Percentiles rank a stretch among this genome's conserved stretches.
phyloP scores from a whole-genome alignment of 1,140 invertebrate genomes.

The Eumaeus atala region DNA sequence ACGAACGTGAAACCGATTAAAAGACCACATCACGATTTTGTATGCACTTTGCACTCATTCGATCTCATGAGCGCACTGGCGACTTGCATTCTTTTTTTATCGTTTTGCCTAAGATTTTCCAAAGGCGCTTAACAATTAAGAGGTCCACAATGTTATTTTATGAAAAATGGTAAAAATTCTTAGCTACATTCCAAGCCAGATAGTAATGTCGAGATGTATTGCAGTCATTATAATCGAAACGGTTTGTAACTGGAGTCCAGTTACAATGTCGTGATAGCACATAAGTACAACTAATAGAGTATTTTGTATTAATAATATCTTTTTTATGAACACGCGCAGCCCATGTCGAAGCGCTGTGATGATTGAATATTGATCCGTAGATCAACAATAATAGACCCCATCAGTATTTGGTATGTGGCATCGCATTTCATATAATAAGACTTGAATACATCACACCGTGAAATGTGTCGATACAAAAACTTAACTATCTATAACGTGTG shows the following conservation, averaged over 20 bases:
- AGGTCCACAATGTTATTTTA: constrained; percentile 20
- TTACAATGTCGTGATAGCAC: constrained; percentile 23
- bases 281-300: constrained; percentile 37
- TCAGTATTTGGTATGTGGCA: constrained; percentile 67
- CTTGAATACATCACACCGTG: constrained; percentile 70
- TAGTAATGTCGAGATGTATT: too few relatives aligned
- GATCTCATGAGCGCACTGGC: constrained; percentile 48
- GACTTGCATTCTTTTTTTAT: constrained; percentile 40
- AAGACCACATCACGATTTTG: constrained; percentile 73
- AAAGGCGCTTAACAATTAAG: constrained; percentile 60
- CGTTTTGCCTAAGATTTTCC: constrained; percentile 48
- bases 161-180: too few relatives aligned
- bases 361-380: constrained; percentile 71
- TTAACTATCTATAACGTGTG: constrained; percentile 74
- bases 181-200: too few relatives aligned
- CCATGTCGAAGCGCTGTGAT: constrained; percentile 49
- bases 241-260: constrained; percentile 9
- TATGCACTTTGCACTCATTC: constrained; percentile 72
- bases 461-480: constrained; percentile 72
- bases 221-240: neutral
- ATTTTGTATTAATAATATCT: constrained; percentile 22
- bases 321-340: constrained; percentile 43
- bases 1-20: constrained; percentile 73
- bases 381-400: constrained; percentile 71
- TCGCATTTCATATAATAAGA: constrained; percentile 74